Evolutionary conservation across 2,113 vertebrate genomes (phyloP).

Genomic region (Diadophis punctatus): DNA sequence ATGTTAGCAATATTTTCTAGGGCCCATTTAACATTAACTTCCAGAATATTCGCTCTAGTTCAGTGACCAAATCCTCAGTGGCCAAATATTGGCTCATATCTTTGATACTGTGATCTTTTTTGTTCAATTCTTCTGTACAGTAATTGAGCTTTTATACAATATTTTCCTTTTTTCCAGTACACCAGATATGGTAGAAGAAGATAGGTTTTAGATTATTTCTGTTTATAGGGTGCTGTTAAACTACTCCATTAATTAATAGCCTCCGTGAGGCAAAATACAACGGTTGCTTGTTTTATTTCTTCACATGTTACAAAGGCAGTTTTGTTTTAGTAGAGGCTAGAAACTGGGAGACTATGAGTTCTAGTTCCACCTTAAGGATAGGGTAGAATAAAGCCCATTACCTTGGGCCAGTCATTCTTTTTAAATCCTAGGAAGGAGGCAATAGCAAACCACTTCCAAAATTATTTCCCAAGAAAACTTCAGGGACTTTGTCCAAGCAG

Average conservation of each 20-base stretch:
- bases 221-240: neutral
- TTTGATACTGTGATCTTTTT: neutral
- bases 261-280: neutral
- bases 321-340: neutral
- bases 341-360: neutral
- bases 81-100: neutral
- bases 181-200: neutral
- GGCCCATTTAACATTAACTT: neutral
- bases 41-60: neutral
- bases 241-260: neutral
- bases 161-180: neutral
- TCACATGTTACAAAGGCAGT: neutral
- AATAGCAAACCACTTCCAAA: neutral
- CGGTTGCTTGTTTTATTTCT: neutral
- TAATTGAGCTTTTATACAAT: neutral
- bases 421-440: neutral
- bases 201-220: neutral
- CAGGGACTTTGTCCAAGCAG: neutral
- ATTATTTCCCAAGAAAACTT: neutral
- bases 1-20: neutral
- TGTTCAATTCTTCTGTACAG: neutral
- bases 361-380: neutral
- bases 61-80: neutral
- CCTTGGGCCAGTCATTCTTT: neutral
- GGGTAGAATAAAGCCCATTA: neutral